phyloP scores from a whole-genome alignment of 2,797 vertebrate species.

The Pseudotriccus pelzelni region DNA sequence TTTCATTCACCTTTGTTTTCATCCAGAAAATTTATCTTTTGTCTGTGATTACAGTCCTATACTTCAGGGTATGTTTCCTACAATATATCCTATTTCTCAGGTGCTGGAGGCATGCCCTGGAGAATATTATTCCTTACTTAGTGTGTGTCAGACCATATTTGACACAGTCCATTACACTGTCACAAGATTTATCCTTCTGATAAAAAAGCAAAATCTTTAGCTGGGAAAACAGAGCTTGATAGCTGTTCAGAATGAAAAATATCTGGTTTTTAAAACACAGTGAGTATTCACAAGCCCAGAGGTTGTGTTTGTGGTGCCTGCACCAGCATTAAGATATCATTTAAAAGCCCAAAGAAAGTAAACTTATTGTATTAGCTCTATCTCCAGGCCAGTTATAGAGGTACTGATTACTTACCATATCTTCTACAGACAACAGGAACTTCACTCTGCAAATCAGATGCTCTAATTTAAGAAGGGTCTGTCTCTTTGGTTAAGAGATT shows the following conservation, averaged over 20 bases:
- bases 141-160: conserved; percentile 54
- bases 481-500: background rate
- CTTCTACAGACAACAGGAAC: conserved; percentile 4
- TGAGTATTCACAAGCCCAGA: background rate
- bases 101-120: conserved; percentile 34
- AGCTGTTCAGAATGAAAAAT: conserved; percentile 1
- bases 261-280: background rate
- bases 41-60: background rate
- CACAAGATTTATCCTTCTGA: conserved; percentile 43
- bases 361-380: conserved; percentile 25
- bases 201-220: conserved; percentile 30
- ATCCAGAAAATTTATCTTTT: background rate
- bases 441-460: background rate
- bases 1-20: conserved; percentile 20
- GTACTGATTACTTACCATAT: background rate
- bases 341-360: conserved; percentile 25
- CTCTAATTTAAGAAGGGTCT: background rate
- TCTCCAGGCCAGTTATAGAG: background rate
- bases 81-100: conserved; percentile 41
- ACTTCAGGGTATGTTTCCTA: conserved; percentile 20
- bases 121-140: conserved; percentile 57
- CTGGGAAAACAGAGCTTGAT: background rate
- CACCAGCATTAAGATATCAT: background rate
- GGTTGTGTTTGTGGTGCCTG: background rate
- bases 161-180: conserved; percentile 50